Conservation (phyloP, 2,797 vertebrate genomes). For the Sternarchorhynchus goeldii region DNA sequence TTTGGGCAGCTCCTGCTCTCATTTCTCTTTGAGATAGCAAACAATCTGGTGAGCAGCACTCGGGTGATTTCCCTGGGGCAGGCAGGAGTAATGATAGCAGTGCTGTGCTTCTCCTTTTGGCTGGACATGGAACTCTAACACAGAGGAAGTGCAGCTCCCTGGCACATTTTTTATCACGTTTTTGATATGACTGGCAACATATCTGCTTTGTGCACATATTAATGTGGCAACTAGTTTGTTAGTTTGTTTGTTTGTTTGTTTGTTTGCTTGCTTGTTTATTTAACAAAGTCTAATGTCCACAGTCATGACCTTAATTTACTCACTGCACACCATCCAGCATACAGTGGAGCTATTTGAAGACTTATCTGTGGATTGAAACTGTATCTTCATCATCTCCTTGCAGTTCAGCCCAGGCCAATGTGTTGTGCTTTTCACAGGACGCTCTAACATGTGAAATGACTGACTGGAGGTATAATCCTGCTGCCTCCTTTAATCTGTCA, state of each 20-base stretch:
- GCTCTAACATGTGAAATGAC: background rate
- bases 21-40: background rate
- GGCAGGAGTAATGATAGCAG: background rate
- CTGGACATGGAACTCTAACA: background rate
- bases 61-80: background rate
- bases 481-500: background rate
- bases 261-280: no score
- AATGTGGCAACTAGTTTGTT: no score
- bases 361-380: no score
- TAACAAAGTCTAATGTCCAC: no score
- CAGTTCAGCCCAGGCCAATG: background rate
- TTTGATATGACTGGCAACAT: no score
- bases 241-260: no score
- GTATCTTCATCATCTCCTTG: background rate
- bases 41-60: background rate
- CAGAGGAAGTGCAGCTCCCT: background rate
- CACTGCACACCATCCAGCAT: no score
- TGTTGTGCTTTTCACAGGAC: background rate
- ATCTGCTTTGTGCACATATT: no score
- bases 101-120: background rate
- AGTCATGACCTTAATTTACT: no score
- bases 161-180: no score
- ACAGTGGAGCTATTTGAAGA: no score
- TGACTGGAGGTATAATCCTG: background rate
- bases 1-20: background rate